Conservation (phyloP, 2,888 invertebrate genomes). For the Notocelia uddmanniana region DNA sequence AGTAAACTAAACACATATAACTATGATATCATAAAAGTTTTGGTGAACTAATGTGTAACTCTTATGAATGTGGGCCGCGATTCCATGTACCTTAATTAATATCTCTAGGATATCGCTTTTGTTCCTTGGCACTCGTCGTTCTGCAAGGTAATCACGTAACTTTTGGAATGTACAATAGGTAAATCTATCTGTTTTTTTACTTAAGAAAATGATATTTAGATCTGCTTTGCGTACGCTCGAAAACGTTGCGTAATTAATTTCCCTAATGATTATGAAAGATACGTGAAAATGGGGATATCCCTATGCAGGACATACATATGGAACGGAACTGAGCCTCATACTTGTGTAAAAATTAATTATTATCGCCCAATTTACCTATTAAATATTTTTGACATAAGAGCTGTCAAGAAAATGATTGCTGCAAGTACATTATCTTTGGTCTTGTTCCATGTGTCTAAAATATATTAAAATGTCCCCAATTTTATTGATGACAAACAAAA, state of each 20-base stretch:
- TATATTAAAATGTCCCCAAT: constrained; percentile 1
- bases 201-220: too few relatives aligned
- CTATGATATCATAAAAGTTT: background rate
- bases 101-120: background rate
- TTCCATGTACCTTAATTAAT: background rate
- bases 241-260: too few relatives aligned
- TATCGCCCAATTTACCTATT: background rate
- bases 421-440: constrained; percentile 9
- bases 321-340: background rate
- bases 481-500: constrained; percentile 28
- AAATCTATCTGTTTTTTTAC: too few relatives aligned
- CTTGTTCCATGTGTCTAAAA: constrained; percentile 9
- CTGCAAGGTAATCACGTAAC: too few relatives aligned
- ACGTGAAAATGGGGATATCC: too few relatives aligned
- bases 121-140: too few relatives aligned
- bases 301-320: too few relatives aligned
- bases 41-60: background rate
- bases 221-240: too few relatives aligned
- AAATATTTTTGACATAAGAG: background rate
- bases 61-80: background rate
- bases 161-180: too few relatives aligned
- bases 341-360: background rate
- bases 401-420: background rate
- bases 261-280: background rate
- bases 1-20: too few relatives aligned